Evolutionary conservation across 2,113 vertebrate species (phyloP), one percentile per base, ranked within the genome.

Genomic region (Saccopteryx leptura): DNA sequence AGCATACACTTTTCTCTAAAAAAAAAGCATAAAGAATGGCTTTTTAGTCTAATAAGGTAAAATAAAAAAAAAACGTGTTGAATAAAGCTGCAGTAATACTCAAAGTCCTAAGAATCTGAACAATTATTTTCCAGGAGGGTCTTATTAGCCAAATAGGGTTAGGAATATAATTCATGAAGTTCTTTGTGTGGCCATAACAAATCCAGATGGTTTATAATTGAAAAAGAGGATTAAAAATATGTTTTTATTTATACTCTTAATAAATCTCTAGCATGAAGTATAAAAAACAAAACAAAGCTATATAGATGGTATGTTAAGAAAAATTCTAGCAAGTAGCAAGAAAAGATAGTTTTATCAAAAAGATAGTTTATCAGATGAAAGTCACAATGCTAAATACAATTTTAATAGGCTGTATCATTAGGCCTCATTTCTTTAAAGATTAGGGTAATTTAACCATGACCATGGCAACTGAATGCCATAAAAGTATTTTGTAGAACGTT

Each of bases 161-260:
- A 88, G 71, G 33, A 50, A 19, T 72, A 61, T 88, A 94, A 93
- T 69, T 91, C 82, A 86, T 58, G 72, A 96, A 92, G 66, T 48
- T 88, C 24, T 90, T 88, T 68, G 80, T 48, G 58, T 63, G 89
- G 76, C 68, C 9, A 74, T 60, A 91, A 74, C 81, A 95, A 94
- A 91, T 72, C 94, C 91, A 94, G 85, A 88, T 85, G 88, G 39
- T 71, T 91, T 74, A 88, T n/a, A 60, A 85, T n/a, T 96, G 81
- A 84, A 95, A 96, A 96, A 88, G 82, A 85, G 85, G 23, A 82
- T 85, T 85, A 90, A 84, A 88, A 91, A 52, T 17, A 72, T 86
- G 56, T 74, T 95, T 96, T 88, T 90, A 95, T 96, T 90, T 92
- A 10, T 85, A 85, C 4, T 94, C 76, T 81, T 69, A 95, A 88